phyloP scores from a whole-genome alignment of 1,140 invertebrate genomes.

The Drosophila paulistorum region DNA sequence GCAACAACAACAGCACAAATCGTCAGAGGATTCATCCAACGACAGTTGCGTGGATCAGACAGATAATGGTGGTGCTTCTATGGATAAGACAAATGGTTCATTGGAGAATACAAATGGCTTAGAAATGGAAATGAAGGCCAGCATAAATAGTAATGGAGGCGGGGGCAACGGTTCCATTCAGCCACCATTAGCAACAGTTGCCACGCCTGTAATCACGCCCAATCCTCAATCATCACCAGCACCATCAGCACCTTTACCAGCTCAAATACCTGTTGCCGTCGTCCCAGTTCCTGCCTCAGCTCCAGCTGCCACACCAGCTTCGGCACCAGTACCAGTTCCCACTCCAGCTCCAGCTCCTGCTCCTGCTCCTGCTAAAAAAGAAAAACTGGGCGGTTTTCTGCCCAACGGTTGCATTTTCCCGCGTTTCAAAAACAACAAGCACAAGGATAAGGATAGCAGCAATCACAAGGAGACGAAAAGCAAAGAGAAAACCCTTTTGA shows the following conservation, averaged over 20 bases:
- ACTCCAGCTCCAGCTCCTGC: constrained; percentile 53
- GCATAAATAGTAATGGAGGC: constrained; percentile 45
- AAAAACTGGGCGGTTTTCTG: constrained; percentile 80
- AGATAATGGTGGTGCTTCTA: constrained; percentile 43
- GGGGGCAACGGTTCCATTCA: not conserved
- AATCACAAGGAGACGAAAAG: constrained; percentile 78
- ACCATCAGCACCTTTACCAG: constrained; percentile 1
- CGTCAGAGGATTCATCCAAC: not conserved
- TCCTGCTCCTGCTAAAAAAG: constrained; percentile 65
- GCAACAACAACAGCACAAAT: constrained; percentile 18
- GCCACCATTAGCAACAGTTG: constrained; percentile 17
- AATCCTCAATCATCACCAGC: constrained; percentile 9
- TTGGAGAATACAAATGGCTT: constrained; percentile 13
- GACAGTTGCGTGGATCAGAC: constrained; percentile 65
- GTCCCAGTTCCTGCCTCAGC: constrained; percentile 7
- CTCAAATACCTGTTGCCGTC: not conserved
- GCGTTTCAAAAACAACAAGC: constrained; percentile 82
- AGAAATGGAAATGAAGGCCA: constrained; percentile 39
- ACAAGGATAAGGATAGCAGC: constrained; percentile 78
- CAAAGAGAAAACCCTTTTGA: constrained; percentile 80
- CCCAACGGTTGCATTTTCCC: constrained; percentile 82
- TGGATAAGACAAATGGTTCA: constrained; percentile 36
- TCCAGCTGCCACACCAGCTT: constrained; percentile 5
- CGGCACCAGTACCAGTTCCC: constrained; percentile 23
- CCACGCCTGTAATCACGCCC: constrained; percentile 13